Conservation (phyloP, 1,140 invertebrate species). For the Drosophila chauvacae region DNA sequence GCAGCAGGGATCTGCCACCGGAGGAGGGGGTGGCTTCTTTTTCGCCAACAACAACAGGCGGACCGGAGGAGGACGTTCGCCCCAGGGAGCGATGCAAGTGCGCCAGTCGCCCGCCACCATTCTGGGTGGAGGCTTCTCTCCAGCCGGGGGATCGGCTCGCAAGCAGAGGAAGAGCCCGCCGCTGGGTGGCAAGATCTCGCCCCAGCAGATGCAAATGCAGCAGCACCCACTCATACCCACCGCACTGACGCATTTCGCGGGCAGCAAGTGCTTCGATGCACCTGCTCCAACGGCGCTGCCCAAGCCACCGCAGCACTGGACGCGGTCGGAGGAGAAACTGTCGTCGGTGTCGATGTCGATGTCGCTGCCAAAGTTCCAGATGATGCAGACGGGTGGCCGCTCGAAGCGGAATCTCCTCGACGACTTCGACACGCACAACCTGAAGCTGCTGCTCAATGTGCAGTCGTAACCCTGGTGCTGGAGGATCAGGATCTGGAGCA, state of each 20-base stretch:
- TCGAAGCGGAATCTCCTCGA: slow-evolving; percentile 83
- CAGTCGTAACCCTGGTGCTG: slow-evolving; percentile 84
- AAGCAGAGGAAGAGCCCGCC: slow-evolving; percentile 73
- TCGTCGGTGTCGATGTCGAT: slow-evolving; percentile 61
- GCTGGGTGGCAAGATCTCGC: slow-evolving; percentile 74
- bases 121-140: slow-evolving; percentile 75
- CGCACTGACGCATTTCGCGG: slow-evolving; percentile 86
- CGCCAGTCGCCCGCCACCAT: slow-evolving; percentile 78
- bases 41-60: slow-evolving; percentile 68
- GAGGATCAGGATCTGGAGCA: slow-evolving; percentile 29
- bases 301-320: slow-evolving; percentile 87
- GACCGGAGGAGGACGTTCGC: slow-evolving; percentile 62
- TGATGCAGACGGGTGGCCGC: slow-evolving; percentile 61
- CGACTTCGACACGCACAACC: slow-evolving; percentile 85
- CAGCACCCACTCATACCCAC: slow-evolving; percentile 75
- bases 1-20: slow-evolving; percentile 43
- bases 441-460: slow-evolving; percentile 86
- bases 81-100: slow-evolving; percentile 48
- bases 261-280: slow-evolving; percentile 87
- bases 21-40: slow-evolving; percentile 65
- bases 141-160: slow-evolving; percentile 61
- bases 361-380: slow-evolving; percentile 64
- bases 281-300: slow-evolving; percentile 87
- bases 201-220: slow-evolving; percentile 51
- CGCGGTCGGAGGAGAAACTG: slow-evolving; percentile 71